Evolutionary conservation across 2,113 vertebrate species (phyloP).

Genomic region (Corythaixoides concolor): DNA sequence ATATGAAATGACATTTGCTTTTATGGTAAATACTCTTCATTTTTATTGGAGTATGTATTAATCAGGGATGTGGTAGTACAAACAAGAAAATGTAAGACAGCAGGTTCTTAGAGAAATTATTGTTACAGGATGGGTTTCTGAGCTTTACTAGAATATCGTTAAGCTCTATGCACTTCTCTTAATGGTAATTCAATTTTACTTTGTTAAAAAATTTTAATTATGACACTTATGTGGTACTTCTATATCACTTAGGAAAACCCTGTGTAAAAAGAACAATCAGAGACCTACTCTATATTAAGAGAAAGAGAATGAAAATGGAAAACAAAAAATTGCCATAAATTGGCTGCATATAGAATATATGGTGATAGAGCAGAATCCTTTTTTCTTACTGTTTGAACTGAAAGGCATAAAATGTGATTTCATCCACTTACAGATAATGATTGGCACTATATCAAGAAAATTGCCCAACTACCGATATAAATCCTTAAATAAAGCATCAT

Average conservation of each 20-base stretch:
- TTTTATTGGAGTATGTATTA: not conserved
- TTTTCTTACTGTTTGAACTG: not conserved
- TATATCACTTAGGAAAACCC: not conserved
- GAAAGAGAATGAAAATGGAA: not conserved
- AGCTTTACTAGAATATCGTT: not conserved
- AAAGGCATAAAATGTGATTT: not conserved
- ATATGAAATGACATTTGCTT: not conserved
- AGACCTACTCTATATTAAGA: not conserved
- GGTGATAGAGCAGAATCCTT: not conserved
- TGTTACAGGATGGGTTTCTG: not conserved
- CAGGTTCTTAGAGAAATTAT: not conserved
- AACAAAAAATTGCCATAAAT: not conserved
- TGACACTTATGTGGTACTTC: not conserved
- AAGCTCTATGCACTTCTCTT: not conserved
- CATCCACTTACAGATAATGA: not conserved
- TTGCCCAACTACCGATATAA: not conserved
- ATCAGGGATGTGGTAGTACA: not conserved
- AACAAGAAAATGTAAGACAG: not conserved
- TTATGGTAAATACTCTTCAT: not conserved
- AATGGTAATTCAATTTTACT: constrained; percentile 6
- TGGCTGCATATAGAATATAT: not conserved
- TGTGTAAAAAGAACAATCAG: not conserved
- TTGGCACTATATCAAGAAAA: not conserved
- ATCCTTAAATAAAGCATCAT: not conserved
- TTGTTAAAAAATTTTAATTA: constrained; percentile 31